Base-by-base conservation (phyloP, 2,797 vertebrate species). In the Macrochelys suwanniensis region DNA sequence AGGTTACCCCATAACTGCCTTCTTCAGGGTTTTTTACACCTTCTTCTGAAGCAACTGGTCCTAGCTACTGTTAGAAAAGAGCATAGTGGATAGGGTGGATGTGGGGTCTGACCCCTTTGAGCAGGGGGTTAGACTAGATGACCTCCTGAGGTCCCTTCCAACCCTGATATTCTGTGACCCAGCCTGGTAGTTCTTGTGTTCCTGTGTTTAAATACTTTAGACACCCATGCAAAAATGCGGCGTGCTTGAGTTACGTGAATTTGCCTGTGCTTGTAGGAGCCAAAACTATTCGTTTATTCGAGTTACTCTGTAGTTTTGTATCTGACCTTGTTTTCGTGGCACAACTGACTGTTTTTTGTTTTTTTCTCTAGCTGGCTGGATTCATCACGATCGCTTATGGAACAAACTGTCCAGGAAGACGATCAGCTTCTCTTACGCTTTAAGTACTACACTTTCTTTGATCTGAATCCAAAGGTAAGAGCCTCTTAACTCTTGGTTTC, bases 391-490 rank as follows among this genome's bases (percentile, higher is more conserved):
- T 99, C 99, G 1, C 99, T 99, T 9, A 99, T 99, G 99, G 99
- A 99, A 94, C 99, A 99, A 97, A 99, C 98, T 31, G 97, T 99
- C 89, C 98, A 98, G 91, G 98, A 99, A 50, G 98, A 99, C 1
- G 99, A 99, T 81, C 98, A 98, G 91, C 98, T 99, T 81, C 94
- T 99, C 90, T 96, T 99, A 57, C 99, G 99, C 92, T 99, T 99
- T 97, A 99, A 99, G 98, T 99, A 99, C 98, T 99, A 99, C 84
- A 98, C 98, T 95, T 99, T 99, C 98, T 99, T 99, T 97, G 99
- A 99, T 98, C 98, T 99, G 96, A 99, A 99, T 97, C 99, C 99
- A 89, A 99, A 99, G 98, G 99, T 99, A 98, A 98, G 98, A 97
- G 51, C 17, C 47, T 79, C 78, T 31, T 82, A 45, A 88, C 50